phyloP scores from a whole-genome alignment of 1,140 invertebrate species.

The Monomorium pharaonis region DNA sequence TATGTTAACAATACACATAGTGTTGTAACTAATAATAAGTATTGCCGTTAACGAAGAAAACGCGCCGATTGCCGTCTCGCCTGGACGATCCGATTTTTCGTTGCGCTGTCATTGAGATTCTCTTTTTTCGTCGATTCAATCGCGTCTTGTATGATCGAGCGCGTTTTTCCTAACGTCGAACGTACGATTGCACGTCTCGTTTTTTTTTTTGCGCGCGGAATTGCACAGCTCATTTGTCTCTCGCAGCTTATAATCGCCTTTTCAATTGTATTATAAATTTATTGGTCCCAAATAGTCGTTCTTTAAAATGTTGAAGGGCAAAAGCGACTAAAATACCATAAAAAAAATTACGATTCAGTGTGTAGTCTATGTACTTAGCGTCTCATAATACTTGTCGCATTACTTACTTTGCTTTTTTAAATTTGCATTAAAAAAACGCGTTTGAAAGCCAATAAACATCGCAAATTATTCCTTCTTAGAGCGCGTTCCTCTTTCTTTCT shows the following conservation, averaged over 20 bases:
- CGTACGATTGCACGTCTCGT: slow-evolving; percentile 25
- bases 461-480: slow-evolving; percentile 13
- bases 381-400: background rate
- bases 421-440: background rate
- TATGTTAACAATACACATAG: slow-evolving; percentile 11
- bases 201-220: slow-evolving; percentile 30
- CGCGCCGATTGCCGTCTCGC: slow-evolving; percentile 51
- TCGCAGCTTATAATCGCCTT: background rate
- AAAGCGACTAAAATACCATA: background rate
- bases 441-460: slow-evolving; percentile 1
- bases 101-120: slow-evolving; percentile 25
- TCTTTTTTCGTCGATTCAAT: slow-evolving; percentile 58
- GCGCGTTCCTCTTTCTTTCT: slow-evolving; percentile 11
- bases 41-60: background rate
- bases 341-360: background rate
- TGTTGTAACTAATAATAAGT: slow-evolving; percentile 35
- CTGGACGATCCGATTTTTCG: slow-evolving; percentile 48
- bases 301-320: background rate
- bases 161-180: slow-evolving; percentile 5
- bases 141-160: slow-evolving; percentile 31
- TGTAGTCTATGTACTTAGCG: background rate
- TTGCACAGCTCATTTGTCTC: slow-evolving; percentile 12
- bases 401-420: background rate
- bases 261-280: background rate
- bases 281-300: background rate